Evolutionary conservation across 2,113 vertebrate genomes (phyloP).

Genomic region (Geococcyx californianus): DNA sequence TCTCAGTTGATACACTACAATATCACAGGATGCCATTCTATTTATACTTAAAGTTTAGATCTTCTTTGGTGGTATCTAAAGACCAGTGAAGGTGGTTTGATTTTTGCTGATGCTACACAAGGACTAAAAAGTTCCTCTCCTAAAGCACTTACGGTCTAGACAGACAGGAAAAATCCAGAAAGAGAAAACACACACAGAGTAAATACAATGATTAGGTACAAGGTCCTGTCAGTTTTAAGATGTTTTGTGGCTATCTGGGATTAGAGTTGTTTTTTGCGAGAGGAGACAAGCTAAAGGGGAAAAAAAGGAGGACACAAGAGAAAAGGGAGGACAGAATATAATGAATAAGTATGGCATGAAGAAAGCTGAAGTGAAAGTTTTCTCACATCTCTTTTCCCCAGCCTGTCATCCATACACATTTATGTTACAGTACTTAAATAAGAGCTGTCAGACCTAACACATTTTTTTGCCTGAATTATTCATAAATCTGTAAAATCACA

Average conservation of each 20-base stretch:
- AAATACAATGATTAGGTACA: neutral
- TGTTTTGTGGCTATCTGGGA: neutral
- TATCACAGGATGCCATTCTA: neutral
- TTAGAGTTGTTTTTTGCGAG: neutral
- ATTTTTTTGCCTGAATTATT: conserved; percentile 47
- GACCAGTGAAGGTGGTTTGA: neutral
- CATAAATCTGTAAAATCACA: neutral
- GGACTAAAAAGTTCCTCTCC: neutral
- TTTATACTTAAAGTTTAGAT: neutral
- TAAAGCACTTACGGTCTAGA: neutral
- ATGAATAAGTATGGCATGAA: neutral
- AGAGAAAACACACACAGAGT: neutral
- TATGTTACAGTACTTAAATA: conserved; percentile 33
- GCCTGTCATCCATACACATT: conserved; percentile 1
- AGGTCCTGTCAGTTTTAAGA: neutral
- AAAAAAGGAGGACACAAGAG: neutral
- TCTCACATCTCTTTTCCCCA: neutral
- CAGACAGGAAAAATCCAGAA: neutral
- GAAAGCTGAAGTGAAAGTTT: conserved; percentile 30
- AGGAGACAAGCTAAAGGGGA: neutral
- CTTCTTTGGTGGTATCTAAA: neutral
- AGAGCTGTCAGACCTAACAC: conserved; percentile 15
- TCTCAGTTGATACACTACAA: neutral
- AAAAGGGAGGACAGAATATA: neutral
- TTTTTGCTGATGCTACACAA: neutral